These are phyloP conservation scores for Mayetiola destructor DNA, from an alignment of 2,888 invertebrate genomes.

Conservation along the genomic window DNA sequence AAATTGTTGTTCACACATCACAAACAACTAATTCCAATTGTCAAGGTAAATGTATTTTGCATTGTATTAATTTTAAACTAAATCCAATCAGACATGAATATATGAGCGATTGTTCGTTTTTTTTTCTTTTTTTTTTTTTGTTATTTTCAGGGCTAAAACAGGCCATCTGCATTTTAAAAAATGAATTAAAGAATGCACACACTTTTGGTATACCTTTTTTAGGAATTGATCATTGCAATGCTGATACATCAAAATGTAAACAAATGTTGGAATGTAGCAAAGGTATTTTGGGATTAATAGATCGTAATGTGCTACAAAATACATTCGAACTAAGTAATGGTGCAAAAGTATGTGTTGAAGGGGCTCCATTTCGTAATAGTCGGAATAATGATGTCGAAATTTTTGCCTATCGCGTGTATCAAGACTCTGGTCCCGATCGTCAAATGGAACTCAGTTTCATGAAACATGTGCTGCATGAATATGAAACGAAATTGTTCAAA, in stretches of 20 bases:
- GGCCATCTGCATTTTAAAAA: too few species aligned
- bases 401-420: not conserved
- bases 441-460: not conserved
- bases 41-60: not conserved
- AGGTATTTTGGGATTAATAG: not conserved
- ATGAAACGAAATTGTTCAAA: not conserved
- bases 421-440: not conserved
- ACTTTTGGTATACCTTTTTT: not conserved
- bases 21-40: not conserved
- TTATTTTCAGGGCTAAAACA: too few species aligned
- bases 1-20: not conserved
- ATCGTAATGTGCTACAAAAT: not conserved
- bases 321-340: not conserved
- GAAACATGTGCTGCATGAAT: not conserved
- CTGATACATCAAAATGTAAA: not conserved
- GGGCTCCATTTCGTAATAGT: not conserved
- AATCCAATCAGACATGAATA: not conserved
- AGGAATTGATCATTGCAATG: not conserved
- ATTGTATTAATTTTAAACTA: not conserved
- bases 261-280: not conserved
- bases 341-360: not conserved
- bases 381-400: not conserved
- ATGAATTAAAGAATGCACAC: too few species aligned
- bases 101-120: too few species aligned
- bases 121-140: too few species aligned